These are phyloP conservation scores for Dicerorhinus sumatrensis DNA, from an alignment of 2,113 vertebrate species.

Conservation along the genomic window DNA sequence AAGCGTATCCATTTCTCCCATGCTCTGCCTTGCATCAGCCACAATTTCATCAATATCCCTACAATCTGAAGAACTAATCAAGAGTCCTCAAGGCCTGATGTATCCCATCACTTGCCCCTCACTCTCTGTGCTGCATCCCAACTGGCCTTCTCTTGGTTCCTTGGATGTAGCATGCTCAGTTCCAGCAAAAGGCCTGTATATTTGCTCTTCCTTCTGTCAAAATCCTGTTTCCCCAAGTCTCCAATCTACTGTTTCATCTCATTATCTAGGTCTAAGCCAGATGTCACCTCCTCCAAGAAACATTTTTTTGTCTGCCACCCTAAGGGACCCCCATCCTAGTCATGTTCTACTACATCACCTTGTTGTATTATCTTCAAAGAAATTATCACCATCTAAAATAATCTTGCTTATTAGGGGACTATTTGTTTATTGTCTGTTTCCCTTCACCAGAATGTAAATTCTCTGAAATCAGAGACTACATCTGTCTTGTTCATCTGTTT, in stretches of 20 bases:
- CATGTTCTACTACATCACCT: not conserved
- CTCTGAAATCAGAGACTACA: not conserved
- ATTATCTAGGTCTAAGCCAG: not conserved
- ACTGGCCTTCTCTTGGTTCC: not conserved
- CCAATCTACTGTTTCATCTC: not conserved
- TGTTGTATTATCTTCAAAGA: constrained; percentile 18
- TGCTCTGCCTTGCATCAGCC: not conserved
- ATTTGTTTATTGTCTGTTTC: not conserved
- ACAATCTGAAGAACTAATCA: not conserved
- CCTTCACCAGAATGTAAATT: not conserved
- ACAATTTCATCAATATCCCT: not conserved
- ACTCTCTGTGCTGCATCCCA: too few relatives aligned
- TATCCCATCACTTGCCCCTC: not conserved
- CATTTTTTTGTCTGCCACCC: not conserved
- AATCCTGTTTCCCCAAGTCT: not conserved
- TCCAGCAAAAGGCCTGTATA: not conserved
- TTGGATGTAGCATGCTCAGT: rapidly evolving
- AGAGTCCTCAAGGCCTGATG: not conserved
- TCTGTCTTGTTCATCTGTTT: not conserved
- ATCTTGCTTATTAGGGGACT: not conserved
- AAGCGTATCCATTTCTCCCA: not conserved
- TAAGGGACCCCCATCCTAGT: not conserved
- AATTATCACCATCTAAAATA: not conserved
- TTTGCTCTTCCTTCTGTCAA: not conserved
- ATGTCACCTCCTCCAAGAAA: not conserved